These are phyloP conservation scores for Myripristis murdjan DNA, from an alignment of 2,797 vertebrate genomes.

Conservation along the genomic window DNA sequence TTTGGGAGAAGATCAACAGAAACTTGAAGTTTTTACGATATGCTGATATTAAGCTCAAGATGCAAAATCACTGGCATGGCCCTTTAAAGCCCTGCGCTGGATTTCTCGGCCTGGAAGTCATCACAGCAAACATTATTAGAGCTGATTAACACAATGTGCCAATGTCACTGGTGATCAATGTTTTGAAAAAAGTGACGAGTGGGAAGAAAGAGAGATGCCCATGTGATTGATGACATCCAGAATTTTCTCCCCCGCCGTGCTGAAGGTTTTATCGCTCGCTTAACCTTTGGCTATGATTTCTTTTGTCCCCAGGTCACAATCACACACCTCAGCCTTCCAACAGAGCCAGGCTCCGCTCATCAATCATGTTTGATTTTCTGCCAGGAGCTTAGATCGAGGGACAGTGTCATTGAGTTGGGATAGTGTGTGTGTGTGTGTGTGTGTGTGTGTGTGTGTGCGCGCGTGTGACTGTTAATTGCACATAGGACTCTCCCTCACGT, in stretches of 20 bases:
- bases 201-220: slow-evolving; percentile 37
- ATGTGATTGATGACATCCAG: slow-evolving; percentile 71
- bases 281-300: slow-evolving; percentile 70
- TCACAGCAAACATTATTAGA: slow-evolving; percentile 10
- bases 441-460: not conserved
- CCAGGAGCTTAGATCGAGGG: slow-evolving; percentile 68
- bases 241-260: slow-evolving; percentile 43
- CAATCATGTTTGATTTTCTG: slow-evolving; percentile 86
- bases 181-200: slow-evolving; percentile 54
- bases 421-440: slow-evolving; percentile 17
- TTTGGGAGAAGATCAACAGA: no score
- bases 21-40: no score
- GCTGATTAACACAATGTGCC: slow-evolving; percentile 9
- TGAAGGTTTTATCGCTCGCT: slow-evolving; percentile 52
- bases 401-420: slow-evolving; percentile 34
- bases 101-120: slow-evolving; percentile 8
- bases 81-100: slow-evolving; percentile 1
- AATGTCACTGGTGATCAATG: slow-evolving; percentile 29
- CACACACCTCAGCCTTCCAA: slow-evolving; percentile 75
- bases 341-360: slow-evolving; percentile 72
- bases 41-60: no score
- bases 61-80: no score
- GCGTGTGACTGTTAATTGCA: slow-evolving; percentile 16
- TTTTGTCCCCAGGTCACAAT: slow-evolving; percentile 77
- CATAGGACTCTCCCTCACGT: slow-evolving; percentile 9